A percentile compares a stretch with the other conserved stretches of the same genome.
Evolutionary conservation across 2,797 vertebrate species (phyloP).

Genomic region (Sebastes taczanowskii): DNA sequence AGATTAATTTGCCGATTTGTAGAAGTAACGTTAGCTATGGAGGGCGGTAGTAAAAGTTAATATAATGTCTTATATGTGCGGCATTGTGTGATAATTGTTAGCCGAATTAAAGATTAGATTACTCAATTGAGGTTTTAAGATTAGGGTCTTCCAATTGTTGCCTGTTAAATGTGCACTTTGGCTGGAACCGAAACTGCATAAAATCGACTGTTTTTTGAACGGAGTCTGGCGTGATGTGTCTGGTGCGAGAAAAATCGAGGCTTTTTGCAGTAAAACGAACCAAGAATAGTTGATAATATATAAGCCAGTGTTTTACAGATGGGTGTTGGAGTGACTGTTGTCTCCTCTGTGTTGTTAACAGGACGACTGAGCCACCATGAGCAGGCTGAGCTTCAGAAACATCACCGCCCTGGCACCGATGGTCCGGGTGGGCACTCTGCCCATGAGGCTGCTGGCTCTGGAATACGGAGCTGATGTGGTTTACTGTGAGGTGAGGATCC

Average conservation of each 20-base stretch:
- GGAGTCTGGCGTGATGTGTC: not conserved
- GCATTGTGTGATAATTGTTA: accelerated
- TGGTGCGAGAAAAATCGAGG: not conserved
- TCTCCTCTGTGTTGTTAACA: not conserved
- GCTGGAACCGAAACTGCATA: not conserved
- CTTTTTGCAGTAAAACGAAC: not conserved
- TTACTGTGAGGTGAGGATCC: constrained; percentile 91
- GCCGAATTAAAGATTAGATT: accelerated
- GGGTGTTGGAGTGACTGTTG: not conserved
- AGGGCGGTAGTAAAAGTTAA: not conserved
- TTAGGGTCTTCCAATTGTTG: not conserved
- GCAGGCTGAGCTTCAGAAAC: constrained; percentile 83
- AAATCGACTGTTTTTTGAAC: not conserved
- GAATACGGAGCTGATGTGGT: constrained; percentile 96
- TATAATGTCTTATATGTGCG: not conserved
- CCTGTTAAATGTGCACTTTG: not conserved
- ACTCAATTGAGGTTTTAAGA: accelerated
- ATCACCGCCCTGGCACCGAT: constrained; percentile 92
- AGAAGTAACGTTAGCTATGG: not conserved
- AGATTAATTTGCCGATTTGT: not conserved
- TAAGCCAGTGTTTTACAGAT: accelerated
- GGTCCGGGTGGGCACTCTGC: constrained; percentile 95
- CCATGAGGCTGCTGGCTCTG: constrained; percentile 94
- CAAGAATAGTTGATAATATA: not conserved
- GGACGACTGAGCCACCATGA: constrained; percentile 49